Conservation (phyloP, 2,888 invertebrate species). For the Xestia rhomboidea region DNA sequence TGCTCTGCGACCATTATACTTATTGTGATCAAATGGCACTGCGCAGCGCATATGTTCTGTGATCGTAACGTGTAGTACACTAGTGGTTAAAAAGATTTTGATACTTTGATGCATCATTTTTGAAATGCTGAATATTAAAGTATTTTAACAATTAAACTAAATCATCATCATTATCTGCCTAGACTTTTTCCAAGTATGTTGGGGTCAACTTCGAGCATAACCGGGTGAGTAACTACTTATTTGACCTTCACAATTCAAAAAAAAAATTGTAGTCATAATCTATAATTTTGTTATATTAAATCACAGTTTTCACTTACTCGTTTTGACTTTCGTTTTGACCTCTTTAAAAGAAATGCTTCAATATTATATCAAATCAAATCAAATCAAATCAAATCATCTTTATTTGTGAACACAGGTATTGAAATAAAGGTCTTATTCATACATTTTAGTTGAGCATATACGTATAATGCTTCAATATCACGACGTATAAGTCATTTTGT, state of each 20-base stretch:
- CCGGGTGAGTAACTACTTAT: background rate
- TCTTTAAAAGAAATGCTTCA: background rate
- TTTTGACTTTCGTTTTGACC: background rate
- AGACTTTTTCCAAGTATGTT: background rate
- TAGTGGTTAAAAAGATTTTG: slow-evolving; percentile 67
- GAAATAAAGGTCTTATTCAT: too few relatives aligned
- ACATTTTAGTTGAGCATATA: too few relatives aligned
- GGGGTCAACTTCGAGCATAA: background rate
- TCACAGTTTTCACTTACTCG: background rate
- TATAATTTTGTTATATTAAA: background rate
- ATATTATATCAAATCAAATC: background rate
- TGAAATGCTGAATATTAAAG: background rate
- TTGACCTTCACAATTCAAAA: background rate
- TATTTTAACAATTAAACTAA: background rate
- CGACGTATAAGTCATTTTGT: background rate
- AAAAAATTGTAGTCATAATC: background rate
- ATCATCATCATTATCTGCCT: background rate
- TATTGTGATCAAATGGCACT: slow-evolving; percentile 85
- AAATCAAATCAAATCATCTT: too few relatives aligned
- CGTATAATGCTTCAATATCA: background rate
- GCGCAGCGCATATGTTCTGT: slow-evolving; percentile 85
- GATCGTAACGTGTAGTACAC: slow-evolving; percentile 65
- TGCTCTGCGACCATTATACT: slow-evolving; percentile 79
- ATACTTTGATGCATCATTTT: slow-evolving; percentile 65
- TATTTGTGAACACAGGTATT: too few relatives aligned